These are phyloP conservation scores for Hyaena hyaena DNA, from an alignment of 2,113 vertebrate genomes.

Conservation along the genomic window DNA sequence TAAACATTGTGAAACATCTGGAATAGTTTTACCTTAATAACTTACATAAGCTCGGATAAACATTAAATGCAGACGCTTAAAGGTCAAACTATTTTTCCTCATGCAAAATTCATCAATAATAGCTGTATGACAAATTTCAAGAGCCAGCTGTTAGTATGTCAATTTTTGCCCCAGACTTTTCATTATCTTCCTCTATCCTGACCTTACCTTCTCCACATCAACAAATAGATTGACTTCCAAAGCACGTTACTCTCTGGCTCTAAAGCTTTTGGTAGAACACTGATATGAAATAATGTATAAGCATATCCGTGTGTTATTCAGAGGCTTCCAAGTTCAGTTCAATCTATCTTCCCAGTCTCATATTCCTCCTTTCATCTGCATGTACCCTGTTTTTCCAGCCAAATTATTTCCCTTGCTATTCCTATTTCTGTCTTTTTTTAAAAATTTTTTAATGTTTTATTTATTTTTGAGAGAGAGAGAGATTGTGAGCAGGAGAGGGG, in stretches of 20 bases:
- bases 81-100: conserved; percentile 56
- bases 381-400: not conserved
- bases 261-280: not conserved
- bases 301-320: not conserved
- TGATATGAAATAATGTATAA: not conserved
- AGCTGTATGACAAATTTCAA: conserved; percentile 34
- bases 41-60: conserved; percentile 41
- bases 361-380: not conserved
- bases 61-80: conserved; percentile 43
- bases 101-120: conserved; percentile 39
- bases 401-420: not conserved
- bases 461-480: too few species aligned
- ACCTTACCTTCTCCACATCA: not conserved
- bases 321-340: not conserved
- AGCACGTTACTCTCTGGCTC: not conserved
- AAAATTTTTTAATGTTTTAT: too few species aligned
- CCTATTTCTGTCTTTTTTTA: not conserved
- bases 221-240: not conserved
- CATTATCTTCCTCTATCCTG: not conserved
- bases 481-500: too few species aligned
- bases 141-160: not conserved
- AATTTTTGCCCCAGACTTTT: not conserved
- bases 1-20: conserved; percentile 59
- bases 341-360: not conserved
- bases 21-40: conserved; percentile 58